These are phyloP conservation scores for Argynnis bischoffii DNA, from an alignment of 2,888 invertebrate genomes.

Conservation along the genomic window DNA sequence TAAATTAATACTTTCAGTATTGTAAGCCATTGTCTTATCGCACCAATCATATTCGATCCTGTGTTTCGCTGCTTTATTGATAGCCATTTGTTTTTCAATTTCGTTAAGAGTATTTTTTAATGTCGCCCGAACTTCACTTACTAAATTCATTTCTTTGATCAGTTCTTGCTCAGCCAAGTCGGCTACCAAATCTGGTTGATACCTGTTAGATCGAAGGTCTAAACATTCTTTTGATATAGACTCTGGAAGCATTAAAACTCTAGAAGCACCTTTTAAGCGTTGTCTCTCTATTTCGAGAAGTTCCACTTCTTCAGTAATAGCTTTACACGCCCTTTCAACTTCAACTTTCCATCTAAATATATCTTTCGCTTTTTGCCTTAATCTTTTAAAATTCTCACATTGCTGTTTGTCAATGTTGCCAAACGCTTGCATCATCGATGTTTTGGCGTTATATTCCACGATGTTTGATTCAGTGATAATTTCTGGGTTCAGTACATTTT, in stretches of 20 bases:
- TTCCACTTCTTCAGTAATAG: constrained; percentile 87
- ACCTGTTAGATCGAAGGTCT: constrained; percentile 85
- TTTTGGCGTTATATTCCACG: constrained; percentile 83
- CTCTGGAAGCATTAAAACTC: constrained; percentile 86
- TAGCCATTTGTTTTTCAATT: constrained; percentile 86
- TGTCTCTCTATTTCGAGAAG: constrained; percentile 85
- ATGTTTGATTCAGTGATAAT: constrained; percentile 80
- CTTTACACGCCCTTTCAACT: constrained; percentile 85
- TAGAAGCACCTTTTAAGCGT: constrained; percentile 85
- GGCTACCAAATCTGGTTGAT: constrained; percentile 88
- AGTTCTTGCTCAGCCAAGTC: constrained; percentile 90
- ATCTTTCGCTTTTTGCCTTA: constrained; percentile 85
- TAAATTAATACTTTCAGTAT: constrained; percentile 87
- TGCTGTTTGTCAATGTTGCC: constrained; percentile 86
- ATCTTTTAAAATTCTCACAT: constrained; percentile 84
- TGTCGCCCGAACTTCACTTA: constrained; percentile 85
- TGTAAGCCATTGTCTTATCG: constrained; percentile 91
- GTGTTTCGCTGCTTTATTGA: constrained; percentile 91
- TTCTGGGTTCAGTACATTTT: constrained; percentile 74
- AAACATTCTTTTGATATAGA: constrained; percentile 90
- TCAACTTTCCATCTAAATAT: constrained; percentile 89
- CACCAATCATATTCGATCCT: constrained; percentile 95
- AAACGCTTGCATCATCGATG: constrained; percentile 84
- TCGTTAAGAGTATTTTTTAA: constrained; percentile 84
- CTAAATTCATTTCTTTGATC: constrained; percentile 87